These are phyloP conservation scores for Capricornis sumatraensis DNA, from an alignment of 2,113 vertebrate species.

Conservation along the genomic window DNA sequence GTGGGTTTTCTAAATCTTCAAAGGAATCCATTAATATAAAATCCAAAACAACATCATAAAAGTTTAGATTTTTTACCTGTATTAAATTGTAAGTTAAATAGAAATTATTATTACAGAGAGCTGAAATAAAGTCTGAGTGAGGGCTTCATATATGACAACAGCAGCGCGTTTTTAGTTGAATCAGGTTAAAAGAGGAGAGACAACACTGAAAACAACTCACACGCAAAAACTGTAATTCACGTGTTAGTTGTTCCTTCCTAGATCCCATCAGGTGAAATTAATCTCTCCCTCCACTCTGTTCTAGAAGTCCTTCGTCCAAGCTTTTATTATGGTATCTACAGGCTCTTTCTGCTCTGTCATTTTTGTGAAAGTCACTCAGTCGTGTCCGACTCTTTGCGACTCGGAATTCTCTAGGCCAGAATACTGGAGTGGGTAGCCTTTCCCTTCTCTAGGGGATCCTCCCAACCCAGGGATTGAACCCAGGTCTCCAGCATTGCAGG, in stretches of 20 bases:
- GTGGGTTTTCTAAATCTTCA: constrained; percentile 98
- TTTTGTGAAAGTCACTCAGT: background rate
- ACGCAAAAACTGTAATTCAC: background rate
- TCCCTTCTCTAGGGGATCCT: background rate
- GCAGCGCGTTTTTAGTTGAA: background rate
- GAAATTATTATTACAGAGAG: constrained; percentile 34
- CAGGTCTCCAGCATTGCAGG: background rate
- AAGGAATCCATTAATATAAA: constrained; percentile 99
- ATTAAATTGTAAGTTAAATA: constrained; percentile 65
- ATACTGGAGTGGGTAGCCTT: background rate
- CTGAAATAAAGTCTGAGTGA: constrained; percentile 17
- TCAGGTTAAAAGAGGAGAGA: background rate
- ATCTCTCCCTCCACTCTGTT: background rate
- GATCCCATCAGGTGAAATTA: background rate
- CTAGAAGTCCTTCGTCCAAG: background rate
- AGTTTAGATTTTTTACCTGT: constrained; percentile 95
- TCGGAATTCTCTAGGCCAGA: background rate
- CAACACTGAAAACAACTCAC: background rate
- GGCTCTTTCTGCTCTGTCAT: background rate
- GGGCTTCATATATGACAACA: background rate
- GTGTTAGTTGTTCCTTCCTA: background rate
- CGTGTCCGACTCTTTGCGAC: background rate
- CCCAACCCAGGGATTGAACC: background rate
- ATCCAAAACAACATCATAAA: constrained; percentile 97
- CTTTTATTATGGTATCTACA: background rate